phyloP scores from a whole-genome alignment of 2,113 vertebrate genomes.

The Xenopus borealis region DNA sequence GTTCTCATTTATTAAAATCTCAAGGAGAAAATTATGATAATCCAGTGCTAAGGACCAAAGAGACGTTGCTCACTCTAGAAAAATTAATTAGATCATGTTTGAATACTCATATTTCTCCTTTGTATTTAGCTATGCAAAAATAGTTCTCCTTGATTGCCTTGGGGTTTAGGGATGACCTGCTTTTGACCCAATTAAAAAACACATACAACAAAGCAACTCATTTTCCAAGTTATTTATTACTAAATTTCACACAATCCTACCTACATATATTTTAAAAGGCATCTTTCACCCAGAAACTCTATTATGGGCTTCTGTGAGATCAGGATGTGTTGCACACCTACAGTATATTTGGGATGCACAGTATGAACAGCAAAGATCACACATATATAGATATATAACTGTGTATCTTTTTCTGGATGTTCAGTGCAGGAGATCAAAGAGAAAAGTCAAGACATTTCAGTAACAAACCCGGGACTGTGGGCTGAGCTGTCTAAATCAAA shows the following conservation, averaged over 20 bases:
- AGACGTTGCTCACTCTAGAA: conserved; percentile 53
- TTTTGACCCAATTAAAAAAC: conserved; percentile 50
- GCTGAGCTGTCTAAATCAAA: background rate
- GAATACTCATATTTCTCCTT: conserved; percentile 60
- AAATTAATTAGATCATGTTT: conserved; percentile 61
- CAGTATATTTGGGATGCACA: background rate
- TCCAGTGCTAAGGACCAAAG: conserved; percentile 51
- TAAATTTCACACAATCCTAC: conserved; percentile 9
- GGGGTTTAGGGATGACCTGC: conserved; percentile 51
- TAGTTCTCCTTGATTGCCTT: conserved; percentile 54
- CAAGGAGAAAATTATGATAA: conserved; percentile 52
- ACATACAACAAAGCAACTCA: conserved; percentile 34
- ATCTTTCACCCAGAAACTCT: conserved; percentile 6
- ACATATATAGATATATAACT: too few species aligned
- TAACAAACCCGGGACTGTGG: too few species aligned
- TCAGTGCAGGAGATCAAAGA: too few species aligned
- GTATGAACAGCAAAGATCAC: background rate
- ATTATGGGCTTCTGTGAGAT: background rate
- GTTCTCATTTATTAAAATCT: conserved; percentile 51
- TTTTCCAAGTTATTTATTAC: conserved; percentile 18
- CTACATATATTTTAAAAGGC: conserved; percentile 8
- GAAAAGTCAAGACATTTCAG: too few species aligned
- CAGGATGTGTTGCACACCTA: background rate
- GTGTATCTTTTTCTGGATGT: too few species aligned
- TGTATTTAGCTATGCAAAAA: conserved; percentile 56